Evolutionary conservation across 2,888 invertebrate genomes (phyloP).

Genomic region (Chymomyza procnemis): DNA sequence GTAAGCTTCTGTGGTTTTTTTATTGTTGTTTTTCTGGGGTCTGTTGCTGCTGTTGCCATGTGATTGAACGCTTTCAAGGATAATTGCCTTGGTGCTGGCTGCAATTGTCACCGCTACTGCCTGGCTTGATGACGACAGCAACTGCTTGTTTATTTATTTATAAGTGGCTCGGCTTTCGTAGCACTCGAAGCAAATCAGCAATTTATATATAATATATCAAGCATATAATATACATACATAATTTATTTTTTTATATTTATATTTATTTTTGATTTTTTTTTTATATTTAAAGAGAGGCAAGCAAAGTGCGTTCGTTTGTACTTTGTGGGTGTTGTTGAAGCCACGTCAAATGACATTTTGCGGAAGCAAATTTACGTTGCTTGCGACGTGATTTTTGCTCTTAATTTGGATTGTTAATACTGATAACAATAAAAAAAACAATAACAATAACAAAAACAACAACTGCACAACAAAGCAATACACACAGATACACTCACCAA

Average conservation of each 20-base stretch:
- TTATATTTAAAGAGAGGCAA: constrained; percentile 10
- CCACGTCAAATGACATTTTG: neutral
- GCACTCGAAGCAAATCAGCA: neutral
- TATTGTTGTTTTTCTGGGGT: neutral
- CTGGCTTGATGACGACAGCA: neutral
- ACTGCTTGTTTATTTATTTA: neutral
- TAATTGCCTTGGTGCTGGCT: constrained; percentile 13
- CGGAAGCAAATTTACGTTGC: neutral
- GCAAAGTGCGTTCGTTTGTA: constrained; percentile 29
- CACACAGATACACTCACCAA: constrained; percentile 12
- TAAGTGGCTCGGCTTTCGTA: neutral
- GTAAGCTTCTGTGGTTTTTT: neutral
- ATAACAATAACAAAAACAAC: neutral
- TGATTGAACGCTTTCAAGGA: constrained; percentile 70
- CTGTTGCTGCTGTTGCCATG: constrained; percentile 15
- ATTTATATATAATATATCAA: neutral
- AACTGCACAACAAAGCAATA: neutral
- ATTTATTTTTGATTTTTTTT: no score
- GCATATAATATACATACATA: neutral
- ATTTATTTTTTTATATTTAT: neutral
- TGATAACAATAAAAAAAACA: constrained; percentile 43
- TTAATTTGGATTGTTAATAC: constrained; percentile 51
- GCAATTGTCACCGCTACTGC: neutral
- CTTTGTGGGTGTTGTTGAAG: neutral
- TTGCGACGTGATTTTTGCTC: constrained; percentile 53